Percentiles rank a stretch among this genome's conserved stretches.
These are phyloP conservation scores for Muntiacus muntjak DNA, from an alignment of 2,113 vertebrate species.

Conservation along the genomic window DNA sequence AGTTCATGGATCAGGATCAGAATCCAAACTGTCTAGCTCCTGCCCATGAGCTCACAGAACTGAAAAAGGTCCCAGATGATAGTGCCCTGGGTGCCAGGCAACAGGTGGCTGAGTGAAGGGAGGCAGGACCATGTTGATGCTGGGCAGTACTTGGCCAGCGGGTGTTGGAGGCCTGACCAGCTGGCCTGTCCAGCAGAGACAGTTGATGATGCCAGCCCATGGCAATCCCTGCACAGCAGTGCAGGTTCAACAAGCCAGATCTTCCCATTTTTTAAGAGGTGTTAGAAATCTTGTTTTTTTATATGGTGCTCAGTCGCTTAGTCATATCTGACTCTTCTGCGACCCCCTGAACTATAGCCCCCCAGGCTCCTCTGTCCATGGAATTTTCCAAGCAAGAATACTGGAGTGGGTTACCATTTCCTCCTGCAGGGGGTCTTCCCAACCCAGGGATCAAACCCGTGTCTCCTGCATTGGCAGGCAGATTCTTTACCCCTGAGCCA, in stretches of 20 bases:
- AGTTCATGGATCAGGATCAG: background rate
- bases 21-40: background rate
- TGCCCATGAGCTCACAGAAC: background rate
- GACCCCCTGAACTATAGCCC: background rate
- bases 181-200: rapidly evolving
- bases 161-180: rapidly evolving
- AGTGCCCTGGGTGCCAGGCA: background rate
- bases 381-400: background rate
- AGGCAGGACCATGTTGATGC: too few species aligned
- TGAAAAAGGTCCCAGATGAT: background rate
- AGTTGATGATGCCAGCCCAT: background rate
- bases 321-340: background rate
- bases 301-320: background rate
- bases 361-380: background rate
- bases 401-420: background rate
- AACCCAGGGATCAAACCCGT: background rate
- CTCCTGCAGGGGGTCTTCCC: background rate
- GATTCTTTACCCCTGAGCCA: background rate
- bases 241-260: background rate
- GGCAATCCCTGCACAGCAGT: background rate
- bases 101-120: too few species aligned
- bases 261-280: background rate
- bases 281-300: background rate
- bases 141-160: rapidly evolving
- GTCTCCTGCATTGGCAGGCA: background rate